Percentiles rank a stretch among this genome's conserved stretches.
Conservation (phyloP, 2,797 vertebrate species). For the Aerospiza tachiro region DNA sequence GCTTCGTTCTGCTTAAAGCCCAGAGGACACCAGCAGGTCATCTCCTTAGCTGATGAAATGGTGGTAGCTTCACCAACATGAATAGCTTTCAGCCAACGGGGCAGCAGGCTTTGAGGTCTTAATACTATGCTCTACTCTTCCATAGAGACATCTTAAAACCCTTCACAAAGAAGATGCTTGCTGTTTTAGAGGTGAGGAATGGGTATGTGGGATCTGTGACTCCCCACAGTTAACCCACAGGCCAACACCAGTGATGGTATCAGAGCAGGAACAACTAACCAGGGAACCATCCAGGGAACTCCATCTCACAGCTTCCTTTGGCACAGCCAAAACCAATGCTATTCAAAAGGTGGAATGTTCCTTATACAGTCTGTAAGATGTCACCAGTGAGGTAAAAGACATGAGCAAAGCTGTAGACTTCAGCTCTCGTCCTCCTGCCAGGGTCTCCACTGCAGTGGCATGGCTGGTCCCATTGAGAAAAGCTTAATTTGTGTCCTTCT, state of each 20-base stretch:
- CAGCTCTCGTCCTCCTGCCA: not conserved
- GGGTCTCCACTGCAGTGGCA: not conserved
- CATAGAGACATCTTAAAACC: not conserved
- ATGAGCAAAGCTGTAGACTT: not conserved
- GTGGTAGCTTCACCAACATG: not conserved
- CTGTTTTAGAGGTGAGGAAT: not conserved
- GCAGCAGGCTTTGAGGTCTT: not conserved
- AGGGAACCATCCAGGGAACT: not conserved
- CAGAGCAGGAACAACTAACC: not conserved
- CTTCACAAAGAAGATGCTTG: not conserved
- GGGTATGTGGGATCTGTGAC: accelerated
- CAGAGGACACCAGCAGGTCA: not conserved
- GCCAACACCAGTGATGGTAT: not conserved
- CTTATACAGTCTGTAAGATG: not conserved
- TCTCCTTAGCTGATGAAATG: not conserved
- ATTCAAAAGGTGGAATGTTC: not conserved
- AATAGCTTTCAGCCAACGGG: accelerated
- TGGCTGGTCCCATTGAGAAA: not conserved
- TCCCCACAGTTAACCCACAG: not conserved
- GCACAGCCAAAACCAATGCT: not conserved
- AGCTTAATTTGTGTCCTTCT: not conserved
- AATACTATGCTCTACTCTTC: not conserved
- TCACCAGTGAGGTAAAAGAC: not conserved
- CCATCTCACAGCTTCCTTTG: not conserved
- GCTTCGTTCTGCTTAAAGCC: not conserved